Evolutionary conservation across 35 echinoderm and acorn worm genomes (phyloP).

Genomic region (Ophioderma brevispina): DNA sequence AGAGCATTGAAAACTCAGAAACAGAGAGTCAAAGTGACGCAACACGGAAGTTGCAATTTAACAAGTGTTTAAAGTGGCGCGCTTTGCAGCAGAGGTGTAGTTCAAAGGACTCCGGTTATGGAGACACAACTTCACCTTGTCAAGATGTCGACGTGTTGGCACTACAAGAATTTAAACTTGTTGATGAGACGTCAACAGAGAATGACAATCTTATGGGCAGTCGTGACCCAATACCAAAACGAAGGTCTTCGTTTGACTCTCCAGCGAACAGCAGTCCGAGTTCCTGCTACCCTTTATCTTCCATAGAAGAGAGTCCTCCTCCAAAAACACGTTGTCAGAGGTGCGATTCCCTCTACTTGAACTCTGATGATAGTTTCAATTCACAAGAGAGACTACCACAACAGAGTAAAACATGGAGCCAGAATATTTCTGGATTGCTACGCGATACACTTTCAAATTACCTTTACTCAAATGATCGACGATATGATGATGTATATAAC

Average conservation of each 20-base stretch:
- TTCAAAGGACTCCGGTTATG: neutral
- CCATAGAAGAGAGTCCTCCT: neutral
- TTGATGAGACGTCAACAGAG: neutral
- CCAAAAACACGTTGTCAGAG: neutral
- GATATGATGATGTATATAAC: neutral
- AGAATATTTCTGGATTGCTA: neutral
- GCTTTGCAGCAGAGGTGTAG: neutral
- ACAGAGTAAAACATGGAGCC: neutral
- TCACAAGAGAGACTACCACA: neutral
- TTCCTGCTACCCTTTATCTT: neutral
- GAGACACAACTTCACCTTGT: neutral
- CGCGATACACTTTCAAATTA: neutral
- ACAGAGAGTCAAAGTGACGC: neutral
- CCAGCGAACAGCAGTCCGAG: neutral
- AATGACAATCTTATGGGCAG: neutral
- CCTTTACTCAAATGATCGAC: neutral
- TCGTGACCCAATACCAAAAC: neutral
- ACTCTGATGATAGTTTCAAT: neutral
- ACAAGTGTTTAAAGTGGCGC: neutral
- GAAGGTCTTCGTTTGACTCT: neutral
- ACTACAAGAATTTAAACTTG: neutral
- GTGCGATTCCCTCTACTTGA: neutral
- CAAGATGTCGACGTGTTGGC: neutral
- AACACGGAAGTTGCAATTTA: neutral
- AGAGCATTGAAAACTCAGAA: neutral